These are phyloP conservation scores for Nestor notabilis DNA, from an alignment of 2,113 vertebrate genomes.

Conservation along the genomic window DNA sequence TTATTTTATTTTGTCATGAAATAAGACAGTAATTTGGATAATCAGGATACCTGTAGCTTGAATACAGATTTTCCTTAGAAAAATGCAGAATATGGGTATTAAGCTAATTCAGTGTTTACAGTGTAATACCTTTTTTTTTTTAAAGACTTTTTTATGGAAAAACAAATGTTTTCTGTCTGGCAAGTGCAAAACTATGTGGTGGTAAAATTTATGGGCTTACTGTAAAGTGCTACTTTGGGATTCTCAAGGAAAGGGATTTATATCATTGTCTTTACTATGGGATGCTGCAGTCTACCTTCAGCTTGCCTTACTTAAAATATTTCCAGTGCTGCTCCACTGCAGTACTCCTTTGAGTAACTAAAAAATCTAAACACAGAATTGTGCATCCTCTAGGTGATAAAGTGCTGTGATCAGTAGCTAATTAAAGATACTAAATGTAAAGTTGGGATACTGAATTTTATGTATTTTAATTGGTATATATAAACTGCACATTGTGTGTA, in stretches of 20 bases:
- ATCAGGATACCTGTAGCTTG: neutral
- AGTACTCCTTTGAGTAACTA: neutral
- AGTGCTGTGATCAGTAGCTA: neutral
- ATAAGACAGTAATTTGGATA: neutral
- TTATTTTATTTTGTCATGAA: neutral
- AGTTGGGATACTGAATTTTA: neutral
- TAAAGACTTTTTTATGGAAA: neutral
- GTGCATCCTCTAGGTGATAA: neutral
- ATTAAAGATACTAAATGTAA: neutral
- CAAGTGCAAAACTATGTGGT: neutral
- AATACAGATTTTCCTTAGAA: neutral
- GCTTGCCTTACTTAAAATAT: neutral
- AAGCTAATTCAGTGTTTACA: neutral
- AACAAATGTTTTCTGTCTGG: neutral
- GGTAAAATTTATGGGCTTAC: neutral
- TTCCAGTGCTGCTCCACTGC: neutral
- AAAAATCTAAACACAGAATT: neutral
- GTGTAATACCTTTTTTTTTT: neutral
- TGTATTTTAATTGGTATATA: neutral
- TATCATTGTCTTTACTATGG: neutral
- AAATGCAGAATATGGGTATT: neutral
- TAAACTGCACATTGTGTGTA: neutral
- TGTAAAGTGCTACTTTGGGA: neutral
- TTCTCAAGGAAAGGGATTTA: neutral
- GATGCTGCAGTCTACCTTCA: neutral